Percentiles rank a stretch among this genome's conserved stretches.
phyloP scores from a whole-genome alignment of 2,888 invertebrate genomes.

The Pedicia rivosa region DNA sequence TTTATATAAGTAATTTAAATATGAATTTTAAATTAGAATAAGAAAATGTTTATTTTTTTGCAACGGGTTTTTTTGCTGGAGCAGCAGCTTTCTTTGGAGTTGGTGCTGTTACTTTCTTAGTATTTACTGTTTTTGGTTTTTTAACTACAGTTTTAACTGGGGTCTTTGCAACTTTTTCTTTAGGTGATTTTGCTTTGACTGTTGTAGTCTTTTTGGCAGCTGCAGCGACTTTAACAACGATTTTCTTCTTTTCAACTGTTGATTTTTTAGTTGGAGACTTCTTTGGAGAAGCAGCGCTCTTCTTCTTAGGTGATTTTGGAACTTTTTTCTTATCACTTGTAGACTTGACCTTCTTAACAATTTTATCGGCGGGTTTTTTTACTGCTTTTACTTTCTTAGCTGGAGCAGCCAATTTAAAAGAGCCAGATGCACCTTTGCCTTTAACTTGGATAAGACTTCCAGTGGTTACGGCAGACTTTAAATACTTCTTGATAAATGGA shows the following conservation, averaged over 20 bases:
- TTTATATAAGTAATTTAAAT: background rate
- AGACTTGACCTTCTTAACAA: too few species aligned
- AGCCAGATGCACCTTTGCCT: conserved; percentile 11
- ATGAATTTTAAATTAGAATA: too few species aligned
- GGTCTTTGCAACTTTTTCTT: too few species aligned
- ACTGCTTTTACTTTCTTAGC: background rate
- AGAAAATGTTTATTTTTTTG: background rate
- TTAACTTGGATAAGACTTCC: conserved; percentile 27
- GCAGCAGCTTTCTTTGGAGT: too few species aligned
- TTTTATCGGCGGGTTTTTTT: too few species aligned
- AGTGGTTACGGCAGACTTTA: conserved; percentile 39
- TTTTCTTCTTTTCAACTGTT: too few species aligned
- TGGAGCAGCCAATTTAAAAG: conserved; percentile 13
- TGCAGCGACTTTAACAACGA: too few species aligned
- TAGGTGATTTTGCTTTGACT: background rate
- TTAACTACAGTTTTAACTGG: background rate
- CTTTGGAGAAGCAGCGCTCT: too few species aligned
- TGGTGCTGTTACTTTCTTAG: background rate
- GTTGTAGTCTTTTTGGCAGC: too few species aligned
- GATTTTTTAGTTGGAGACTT: too few species aligned
- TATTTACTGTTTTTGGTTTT: background rate
- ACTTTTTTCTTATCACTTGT: too few species aligned
- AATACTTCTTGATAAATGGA: conserved; percentile 40
- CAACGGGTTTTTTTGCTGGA: background rate
- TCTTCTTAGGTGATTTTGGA: too few species aligned